Base-by-base conservation (phyloP, 2,113 vertebrate species). In the Pygoscelis adeliae region DNA sequence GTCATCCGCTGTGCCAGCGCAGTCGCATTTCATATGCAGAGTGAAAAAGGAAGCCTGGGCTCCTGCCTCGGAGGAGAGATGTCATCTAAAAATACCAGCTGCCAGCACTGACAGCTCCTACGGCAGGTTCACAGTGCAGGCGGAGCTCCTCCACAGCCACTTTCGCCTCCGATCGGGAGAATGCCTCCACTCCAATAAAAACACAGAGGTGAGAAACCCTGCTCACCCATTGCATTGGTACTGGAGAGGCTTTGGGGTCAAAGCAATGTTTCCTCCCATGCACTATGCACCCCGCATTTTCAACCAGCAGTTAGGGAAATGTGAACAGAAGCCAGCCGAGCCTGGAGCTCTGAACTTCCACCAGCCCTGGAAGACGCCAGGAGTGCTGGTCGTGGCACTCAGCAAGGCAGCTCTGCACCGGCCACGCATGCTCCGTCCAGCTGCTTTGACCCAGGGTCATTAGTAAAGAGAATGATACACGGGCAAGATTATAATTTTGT, bases 101-200 rank as follows among this genome's bases (percentile, higher is more conserved):
- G 49, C 47, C 49, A 69, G n/a, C 1, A 0, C 53, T 19, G 34
- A 27, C 56, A 42, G 58, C n/a, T 65, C 38, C 44, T 2, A 0
- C 19, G 1, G 76, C 6, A 2, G 55, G 49, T 44, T 56, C 5
- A 2, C 53, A 19, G 69, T 7, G 0, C 32, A 22, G 29, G 30
- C 70, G 17, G 53, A 62, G 61, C 73, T 61, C n/a, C 36, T 81
- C 66, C 40, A 42, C 42, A 46, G 34, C 23, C 55, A 6, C 30
- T 30, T 27, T 27, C 8, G 0, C 50, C 82, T 77, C 40, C 1
- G 0, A 65, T n/a, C 4, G 3, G 71, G 34, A 18, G 17, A 5
- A 5, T 2, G 12, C 66, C 66, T 70, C 83, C n/a, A 77, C 50
- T 17, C n/a, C 34, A n/a, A 3, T 4, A 22, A 14, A 69, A 27